Percentiles rank a stretch among this genome's conserved stretches.
Evolutionary conservation across 2,797 vertebrate genomes (phyloP).

Genomic region (Rhodeus uyekii): DNA sequence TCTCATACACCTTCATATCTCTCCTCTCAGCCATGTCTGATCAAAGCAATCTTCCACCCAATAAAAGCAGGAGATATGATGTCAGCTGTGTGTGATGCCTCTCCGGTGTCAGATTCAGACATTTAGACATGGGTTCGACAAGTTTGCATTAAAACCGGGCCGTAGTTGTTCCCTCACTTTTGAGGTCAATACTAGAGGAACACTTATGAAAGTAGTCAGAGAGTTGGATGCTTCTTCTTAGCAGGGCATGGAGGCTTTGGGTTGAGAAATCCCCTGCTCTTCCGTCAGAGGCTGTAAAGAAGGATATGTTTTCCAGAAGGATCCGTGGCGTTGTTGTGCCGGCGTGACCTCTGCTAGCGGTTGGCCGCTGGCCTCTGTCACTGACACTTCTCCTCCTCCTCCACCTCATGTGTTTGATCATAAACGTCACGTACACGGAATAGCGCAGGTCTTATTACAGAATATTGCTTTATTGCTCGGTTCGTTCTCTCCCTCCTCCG

Average conservation of each 20-base stretch:
- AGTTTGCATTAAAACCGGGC: not conserved
- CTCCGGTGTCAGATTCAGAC: not conserved
- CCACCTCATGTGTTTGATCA: conserved; percentile 33
- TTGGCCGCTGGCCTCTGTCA: conserved; percentile 62
- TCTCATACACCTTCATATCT: not conserved
- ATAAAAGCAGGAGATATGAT: not conserved
- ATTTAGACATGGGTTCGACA: not conserved
- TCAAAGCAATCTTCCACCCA: not conserved
- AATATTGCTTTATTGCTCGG: not conserved
- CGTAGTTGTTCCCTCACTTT: not conserved
- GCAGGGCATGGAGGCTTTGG: not conserved
- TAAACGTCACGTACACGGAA: conserved; percentile 29
- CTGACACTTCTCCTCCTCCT: conserved; percentile 49
- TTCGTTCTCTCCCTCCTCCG: not conserved
- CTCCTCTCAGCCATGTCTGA: not conserved
- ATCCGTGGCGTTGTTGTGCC: conserved; percentile 47
- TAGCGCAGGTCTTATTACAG: conserved; percentile 13
- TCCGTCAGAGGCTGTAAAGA: conserved; percentile 9
- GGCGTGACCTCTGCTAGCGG: conserved; percentile 48
- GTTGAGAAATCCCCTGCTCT: not conserved
- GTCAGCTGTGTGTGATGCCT: not conserved
- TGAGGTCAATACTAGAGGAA: not conserved
- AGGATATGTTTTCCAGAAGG: conserved; percentile 12
- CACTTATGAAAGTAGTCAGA: not conserved
- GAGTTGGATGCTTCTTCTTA: not conserved